Percentiles rank a stretch among this genome's conserved stretches.
Conservation (phyloP, 2,797 vertebrate species). For the Sebastolobus altivelis region DNA sequence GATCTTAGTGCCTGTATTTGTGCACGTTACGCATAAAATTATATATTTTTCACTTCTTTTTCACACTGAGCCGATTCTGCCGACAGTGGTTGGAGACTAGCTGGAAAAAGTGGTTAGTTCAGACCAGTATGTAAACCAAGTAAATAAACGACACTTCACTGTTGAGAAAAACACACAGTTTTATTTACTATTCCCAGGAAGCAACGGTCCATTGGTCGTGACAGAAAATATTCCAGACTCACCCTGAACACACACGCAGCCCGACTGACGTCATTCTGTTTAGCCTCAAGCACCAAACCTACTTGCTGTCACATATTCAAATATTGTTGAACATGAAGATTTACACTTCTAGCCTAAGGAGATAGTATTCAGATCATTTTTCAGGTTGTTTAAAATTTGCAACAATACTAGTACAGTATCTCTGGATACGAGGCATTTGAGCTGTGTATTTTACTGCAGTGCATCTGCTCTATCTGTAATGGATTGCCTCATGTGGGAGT, state of each 20-base stretch:
- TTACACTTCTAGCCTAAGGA: background rate
- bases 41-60: background rate
- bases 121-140: constrained; percentile 21
- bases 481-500: background rate
- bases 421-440: background rate
- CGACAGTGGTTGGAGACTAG: background rate
- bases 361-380: background rate
- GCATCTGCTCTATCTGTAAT: background rate
- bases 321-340: background rate
- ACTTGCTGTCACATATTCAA: constrained; percentile 7
- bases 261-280: background rate
- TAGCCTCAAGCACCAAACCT: background rate
- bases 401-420: background rate
- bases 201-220: constrained; percentile 4
- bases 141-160: constrained; percentile 31
- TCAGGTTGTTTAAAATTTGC: background rate
- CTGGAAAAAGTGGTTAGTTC: constrained; percentile 16
- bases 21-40: too few species aligned
- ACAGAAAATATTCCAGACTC: constrained; percentile 36
- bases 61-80: background rate
- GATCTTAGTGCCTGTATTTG: background rate
- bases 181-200: constrained; percentile 55
- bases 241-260: constrained; percentile 41
- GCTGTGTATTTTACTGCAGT: background rate
- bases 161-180: constrained; percentile 38